Evolutionary conservation across 1,140 invertebrate genomes (phyloP), one percentile per base, ranked within the genome.

Genomic region (Achroia grisella): DNA sequence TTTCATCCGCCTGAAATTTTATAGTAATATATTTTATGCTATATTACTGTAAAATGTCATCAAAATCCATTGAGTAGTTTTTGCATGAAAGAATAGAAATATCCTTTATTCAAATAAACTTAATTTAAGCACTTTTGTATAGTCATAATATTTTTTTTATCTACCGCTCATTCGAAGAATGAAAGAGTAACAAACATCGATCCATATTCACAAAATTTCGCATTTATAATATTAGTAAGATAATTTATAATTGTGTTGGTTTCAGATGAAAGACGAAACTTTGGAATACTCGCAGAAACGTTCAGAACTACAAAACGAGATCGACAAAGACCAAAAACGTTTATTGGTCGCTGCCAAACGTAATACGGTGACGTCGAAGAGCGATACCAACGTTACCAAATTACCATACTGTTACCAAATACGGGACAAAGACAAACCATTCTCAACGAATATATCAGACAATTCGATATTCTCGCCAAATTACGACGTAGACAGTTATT

Each of bases 211-310:
- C n/a, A n/a, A n/a, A n/a, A n/a, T n/a, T n/a, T n/a, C n/a, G n/a
- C n/a, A n/a, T n/a, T n/a, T n/a, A n/a, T n/a, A n/a, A n/a, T n/a
- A n/a, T n/a, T n/a, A n/a, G n/a, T n/a, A n/a, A n/a, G n/a, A n/a
- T n/a, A n/a, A n/a, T n/a, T n/a, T n/a, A n/a, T 23, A 23, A 23
- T 23, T 23, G 17, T 23, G 6, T 23, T 45, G 28, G 30, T 85
- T 78, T 33, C 71, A 89, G 88, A 83, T 87, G 42, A 76, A 86
- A 49, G 72, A 87, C 32, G 82, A 86, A 50, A 70, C 77, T 33
- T 67, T 70, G n/a, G 87, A 89, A 39, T 86, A 85, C 45, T 60
- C 87, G 9, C 59, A 56, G 13, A 81, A 80, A 37, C 75, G 86
- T 47, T 70, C 72, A 48, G 71, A 82, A 23, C 56, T 89, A 17